Percentiles rank a stretch among this genome's conserved stretches.
These are phyloP conservation scores for Pinna nobilis DNA, from an alignment of 1,140 invertebrate species.

Conservation along the genomic window DNA sequence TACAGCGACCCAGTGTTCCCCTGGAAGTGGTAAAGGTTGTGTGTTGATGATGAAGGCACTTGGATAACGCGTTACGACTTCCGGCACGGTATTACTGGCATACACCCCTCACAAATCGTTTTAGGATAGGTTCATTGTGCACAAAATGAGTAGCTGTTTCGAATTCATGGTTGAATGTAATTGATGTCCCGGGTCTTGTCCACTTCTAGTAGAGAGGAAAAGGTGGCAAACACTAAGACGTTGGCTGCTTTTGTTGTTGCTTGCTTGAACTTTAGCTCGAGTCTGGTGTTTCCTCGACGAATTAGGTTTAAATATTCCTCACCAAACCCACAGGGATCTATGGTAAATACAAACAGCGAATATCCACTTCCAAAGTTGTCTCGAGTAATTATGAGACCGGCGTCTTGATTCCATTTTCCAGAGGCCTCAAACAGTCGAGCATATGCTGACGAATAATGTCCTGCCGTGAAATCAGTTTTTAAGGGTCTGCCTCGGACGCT, in stretches of 20 bases:
- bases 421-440: conserved; percentile 34
- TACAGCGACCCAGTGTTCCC: conserved; percentile 30
- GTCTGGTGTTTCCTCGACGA: conserved; percentile 27
- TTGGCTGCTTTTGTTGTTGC: conserved; percentile 9
- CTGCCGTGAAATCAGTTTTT: conserved; percentile 26
- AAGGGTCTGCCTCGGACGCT: conserved; percentile 29
- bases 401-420: conserved; percentile 37
- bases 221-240: conserved; percentile 15
- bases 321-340: conserved; percentile 19
- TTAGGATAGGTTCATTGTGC: neutral
- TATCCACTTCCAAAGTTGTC: conserved; percentile 33
- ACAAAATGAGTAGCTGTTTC: conserved; percentile 8
- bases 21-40: conserved; percentile 22
- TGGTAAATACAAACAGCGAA: conserved; percentile 21
- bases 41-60: conserved; percentile 25
- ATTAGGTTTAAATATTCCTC: conserved; percentile 39
- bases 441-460: conserved; percentile 36
- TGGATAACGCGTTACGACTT: neutral
- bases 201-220: conserved; percentile 19
- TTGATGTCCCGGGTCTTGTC: conserved; percentile 28
- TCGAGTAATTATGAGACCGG: conserved; percentile 25
- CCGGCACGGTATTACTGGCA: conserved; percentile 7
- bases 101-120: neutral
- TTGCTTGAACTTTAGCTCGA: conserved; percentile 27
- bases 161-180: conserved; percentile 29